A percentile compares a stretch with the other conserved stretches of the same genome.
Evolutionary conservation across 2,113 vertebrate species (phyloP).

Genomic region (Cyphomyrus plagiostoma): DNA sequence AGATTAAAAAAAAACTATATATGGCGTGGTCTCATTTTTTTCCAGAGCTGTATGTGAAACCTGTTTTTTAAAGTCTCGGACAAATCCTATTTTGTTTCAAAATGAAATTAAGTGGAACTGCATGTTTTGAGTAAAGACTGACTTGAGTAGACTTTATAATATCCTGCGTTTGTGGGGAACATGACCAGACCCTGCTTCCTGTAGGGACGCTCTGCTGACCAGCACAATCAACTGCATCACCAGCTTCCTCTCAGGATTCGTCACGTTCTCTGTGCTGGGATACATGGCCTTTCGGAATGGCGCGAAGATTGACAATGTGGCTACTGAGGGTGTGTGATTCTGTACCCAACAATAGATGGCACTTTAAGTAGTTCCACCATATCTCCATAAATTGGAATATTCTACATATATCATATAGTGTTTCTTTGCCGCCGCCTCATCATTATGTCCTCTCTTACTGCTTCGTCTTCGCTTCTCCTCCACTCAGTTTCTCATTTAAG

Average conservation of each 20-base stretch:
- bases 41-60: neutral
- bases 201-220: slow-evolving; percentile 88
- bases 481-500: neutral
- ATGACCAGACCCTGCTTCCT: slow-evolving; percentile 30
- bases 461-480: neutral
- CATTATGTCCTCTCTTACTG: neutral
- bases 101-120: neutral
- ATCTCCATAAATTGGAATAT: neutral
- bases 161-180: slow-evolving; percentile 11
- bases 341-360: neutral
- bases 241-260: slow-evolving; percentile 95
- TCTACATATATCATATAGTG: neutral
- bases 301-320: slow-evolving; percentile 84
- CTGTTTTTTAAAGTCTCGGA: neutral
- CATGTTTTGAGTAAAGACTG: neutral
- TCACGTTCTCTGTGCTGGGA: slow-evolving; percentile 93
- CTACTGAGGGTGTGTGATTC: slow-evolving; percentile 78
- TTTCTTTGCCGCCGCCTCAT: neutral
- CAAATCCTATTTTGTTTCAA: neutral
- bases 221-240: slow-evolving; percentile 95
- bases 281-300: slow-evolving; percentile 90
- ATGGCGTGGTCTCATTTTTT: neutral
- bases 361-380: too few relatives aligned
- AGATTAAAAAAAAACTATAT: neutral
- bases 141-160: neutral